These are phyloP conservation scores for Petrocephalus zakoni DNA, from an alignment of 2,113 vertebrate genomes.

Conservation along the genomic window DNA sequence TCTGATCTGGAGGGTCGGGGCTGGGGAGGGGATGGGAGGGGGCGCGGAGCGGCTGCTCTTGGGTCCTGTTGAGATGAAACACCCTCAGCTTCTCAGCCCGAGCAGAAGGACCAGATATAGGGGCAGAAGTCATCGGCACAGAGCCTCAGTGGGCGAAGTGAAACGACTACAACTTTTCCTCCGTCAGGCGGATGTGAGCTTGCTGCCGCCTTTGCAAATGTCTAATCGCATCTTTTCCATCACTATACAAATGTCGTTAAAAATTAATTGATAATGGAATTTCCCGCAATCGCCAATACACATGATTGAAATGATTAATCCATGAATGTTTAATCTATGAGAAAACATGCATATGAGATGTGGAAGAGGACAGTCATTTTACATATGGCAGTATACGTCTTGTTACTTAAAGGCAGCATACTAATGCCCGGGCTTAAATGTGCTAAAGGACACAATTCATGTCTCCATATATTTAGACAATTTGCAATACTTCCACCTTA, in stretches of 20 bases:
- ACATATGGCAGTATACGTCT: not conserved
- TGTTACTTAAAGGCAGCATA: not conserved
- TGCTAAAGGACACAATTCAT: not conserved
- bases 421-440: not conserved
- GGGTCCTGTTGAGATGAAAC: constrained; percentile 62
- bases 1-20: not conserved
- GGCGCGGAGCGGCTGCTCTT: constrained; percentile 57
- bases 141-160: constrained; percentile 43
- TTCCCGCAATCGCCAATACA: not conserved
- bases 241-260: not conserved
- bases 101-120: constrained; percentile 52
- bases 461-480: not conserved
- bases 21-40: constrained; percentile 18
- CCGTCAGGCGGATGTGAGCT: constrained; percentile 43
- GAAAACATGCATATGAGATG: not conserved
- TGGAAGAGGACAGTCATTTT: not conserved
- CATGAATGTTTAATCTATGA: not conserved
- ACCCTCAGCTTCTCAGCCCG: constrained; percentile 43
- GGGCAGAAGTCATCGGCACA: constrained; percentile 64
- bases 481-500: not conserved
- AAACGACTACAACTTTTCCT: constrained; percentile 38
- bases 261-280: not conserved
- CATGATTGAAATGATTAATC: not conserved
- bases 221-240: not conserved
- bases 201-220: not conserved